phyloP scores from a whole-genome alignment of 2,888 invertebrate species.

The Agrotis puta region DNA sequence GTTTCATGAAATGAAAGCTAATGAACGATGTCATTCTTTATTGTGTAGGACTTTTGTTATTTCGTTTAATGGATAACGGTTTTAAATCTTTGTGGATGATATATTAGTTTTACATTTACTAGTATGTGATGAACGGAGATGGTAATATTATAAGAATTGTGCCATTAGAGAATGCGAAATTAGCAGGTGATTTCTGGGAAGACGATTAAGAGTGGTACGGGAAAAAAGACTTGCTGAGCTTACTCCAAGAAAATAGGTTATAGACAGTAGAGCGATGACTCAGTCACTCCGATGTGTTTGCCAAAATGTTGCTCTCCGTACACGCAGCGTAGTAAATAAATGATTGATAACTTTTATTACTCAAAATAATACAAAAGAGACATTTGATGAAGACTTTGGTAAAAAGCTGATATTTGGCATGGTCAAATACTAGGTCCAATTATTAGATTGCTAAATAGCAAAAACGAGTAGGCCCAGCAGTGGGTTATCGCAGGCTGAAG shows the following conservation, averaged over 20 bases:
- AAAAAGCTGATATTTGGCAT: not conserved
- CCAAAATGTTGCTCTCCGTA: conserved; percentile 38
- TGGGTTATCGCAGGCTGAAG: no score
- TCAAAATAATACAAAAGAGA: conserved; percentile 23
- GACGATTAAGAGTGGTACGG: not conserved
- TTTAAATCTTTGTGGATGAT: no score
- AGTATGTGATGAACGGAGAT: not conserved
- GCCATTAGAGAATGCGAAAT: no score
- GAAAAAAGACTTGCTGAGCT: not conserved
- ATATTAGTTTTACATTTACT: not conserved
- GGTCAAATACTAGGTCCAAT: not conserved
- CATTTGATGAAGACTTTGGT: not conserved
- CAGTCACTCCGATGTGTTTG: conserved; percentile 17
- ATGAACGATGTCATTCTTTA: conserved; percentile 33
- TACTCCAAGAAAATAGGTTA: not conserved
- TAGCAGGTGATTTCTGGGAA: not conserved
- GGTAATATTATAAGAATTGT: no score
- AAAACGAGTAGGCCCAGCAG: no score
- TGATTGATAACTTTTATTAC: conserved; percentile 41
- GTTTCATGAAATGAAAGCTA: conserved; percentile 39
- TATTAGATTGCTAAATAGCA: no score
- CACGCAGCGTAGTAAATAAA: conserved; percentile 18
- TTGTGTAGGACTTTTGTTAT: not conserved
- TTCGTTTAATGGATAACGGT: not conserved
- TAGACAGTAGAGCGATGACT: not conserved